Conservation (phyloP, 2,113 vertebrate genomes). For the Conger conger region DNA sequence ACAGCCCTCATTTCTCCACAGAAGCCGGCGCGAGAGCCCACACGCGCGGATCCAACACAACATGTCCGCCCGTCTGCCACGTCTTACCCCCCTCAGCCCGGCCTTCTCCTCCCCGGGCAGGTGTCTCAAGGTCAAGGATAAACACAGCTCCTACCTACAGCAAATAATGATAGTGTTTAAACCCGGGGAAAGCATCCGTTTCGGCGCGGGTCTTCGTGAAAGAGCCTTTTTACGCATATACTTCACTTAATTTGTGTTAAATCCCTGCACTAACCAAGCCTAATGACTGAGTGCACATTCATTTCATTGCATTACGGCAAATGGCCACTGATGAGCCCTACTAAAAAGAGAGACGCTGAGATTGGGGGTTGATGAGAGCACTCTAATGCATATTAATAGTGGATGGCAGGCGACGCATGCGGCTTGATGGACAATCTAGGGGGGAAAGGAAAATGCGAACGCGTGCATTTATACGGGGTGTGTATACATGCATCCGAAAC, state of each 20-base stretch:
- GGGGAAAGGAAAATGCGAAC: conserved; percentile 53
- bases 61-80: neutral
- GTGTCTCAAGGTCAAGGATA: conserved; percentile 8
- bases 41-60: neutral
- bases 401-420: neutral
- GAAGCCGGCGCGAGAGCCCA: neutral
- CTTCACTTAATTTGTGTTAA: conserved; percentile 72
- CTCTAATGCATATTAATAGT: conserved; percentile 53
- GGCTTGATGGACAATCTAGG: conserved; percentile 44
- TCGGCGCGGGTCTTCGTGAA: conserved; percentile 23
- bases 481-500: conserved; percentile 19
- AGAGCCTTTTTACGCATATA: conserved; percentile 69
- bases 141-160: neutral
- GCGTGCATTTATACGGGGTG: conserved; percentile 29
- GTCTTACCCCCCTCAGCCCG: neutral
- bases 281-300: conserved; percentile 65
- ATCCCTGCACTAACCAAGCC: conserved; percentile 62
- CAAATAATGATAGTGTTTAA: conserved; percentile 21
- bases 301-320: conserved; percentile 66
- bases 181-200: conserved; percentile 8
- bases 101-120: neutral
- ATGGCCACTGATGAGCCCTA: conserved; percentile 64
- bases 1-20: neutral
- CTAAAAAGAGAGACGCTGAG: conserved; percentile 52
- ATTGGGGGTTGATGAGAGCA: conserved; percentile 55